Evolutionary conservation across 2,888 invertebrate genomes (phyloP).

Genomic region (Melanophora roralis): DNA sequence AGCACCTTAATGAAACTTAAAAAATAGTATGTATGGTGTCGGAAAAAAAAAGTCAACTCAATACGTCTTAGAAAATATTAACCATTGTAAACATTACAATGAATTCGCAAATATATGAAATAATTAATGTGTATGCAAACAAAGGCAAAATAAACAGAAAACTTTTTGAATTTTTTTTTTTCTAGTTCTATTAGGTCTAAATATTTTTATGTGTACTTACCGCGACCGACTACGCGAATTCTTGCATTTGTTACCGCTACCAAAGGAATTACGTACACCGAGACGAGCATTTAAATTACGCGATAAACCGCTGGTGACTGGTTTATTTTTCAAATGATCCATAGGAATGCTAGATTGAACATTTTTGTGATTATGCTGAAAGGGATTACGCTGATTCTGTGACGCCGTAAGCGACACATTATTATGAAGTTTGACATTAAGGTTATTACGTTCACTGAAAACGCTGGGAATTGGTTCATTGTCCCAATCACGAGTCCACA

Average conservation of each 20-base stretch:
- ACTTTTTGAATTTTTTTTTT: too few relatives aligned
- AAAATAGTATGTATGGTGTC: too few relatives aligned
- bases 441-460: constrained; percentile 85
- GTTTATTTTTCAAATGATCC: constrained; percentile 58
- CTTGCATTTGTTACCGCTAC: constrained; percentile 73
- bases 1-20: too few relatives aligned
- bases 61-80: too few relatives aligned
- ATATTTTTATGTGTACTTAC: constrained; percentile 64
- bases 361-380: constrained; percentile 57
- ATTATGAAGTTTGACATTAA: constrained; percentile 75
- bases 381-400: constrained; percentile 62
- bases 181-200: too few relatives aligned
- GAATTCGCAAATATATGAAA: too few relatives aligned
- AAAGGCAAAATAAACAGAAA: too few relatives aligned
- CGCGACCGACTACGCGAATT: constrained; percentile 75
- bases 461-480: constrained; percentile 94
- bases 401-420: constrained; percentile 54
- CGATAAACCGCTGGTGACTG: constrained; percentile 77
- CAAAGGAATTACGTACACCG: constrained; percentile 77
- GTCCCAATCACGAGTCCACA: constrained; percentile 96
- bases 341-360: constrained; percentile 42
- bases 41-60: too few relatives aligned
- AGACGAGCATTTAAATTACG: constrained; percentile 80
- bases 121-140: too few relatives aligned
- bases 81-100: too few relatives aligned